Conservation (phyloP, 2,888 invertebrate genomes). For the Morpho helenor region DNA sequence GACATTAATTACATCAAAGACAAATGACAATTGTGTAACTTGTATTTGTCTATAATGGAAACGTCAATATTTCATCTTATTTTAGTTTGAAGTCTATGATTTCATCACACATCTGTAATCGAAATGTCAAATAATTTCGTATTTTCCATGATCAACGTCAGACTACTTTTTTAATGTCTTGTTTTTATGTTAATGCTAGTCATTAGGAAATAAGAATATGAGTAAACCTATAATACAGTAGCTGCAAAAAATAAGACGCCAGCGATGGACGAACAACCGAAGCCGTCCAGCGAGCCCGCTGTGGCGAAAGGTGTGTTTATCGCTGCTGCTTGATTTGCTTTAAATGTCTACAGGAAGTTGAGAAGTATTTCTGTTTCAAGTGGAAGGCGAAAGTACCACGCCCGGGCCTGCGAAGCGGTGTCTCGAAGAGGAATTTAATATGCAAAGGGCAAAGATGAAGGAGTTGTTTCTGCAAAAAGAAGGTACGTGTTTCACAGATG, state of each 20-base stretch:
- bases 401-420: slow-evolving; percentile 59
- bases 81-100: too few species aligned
- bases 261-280: slow-evolving; percentile 34
- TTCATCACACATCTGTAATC: neutral
- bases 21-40: too few species aligned
- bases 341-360: slow-evolving; percentile 45
- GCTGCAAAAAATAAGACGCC: slow-evolving; percentile 14
- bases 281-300: slow-evolving; percentile 57
- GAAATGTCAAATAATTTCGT: slow-evolving; percentile 5
- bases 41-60: too few species aligned
- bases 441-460: slow-evolving; percentile 95
- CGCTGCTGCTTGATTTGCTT: slow-evolving; percentile 28
- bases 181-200: slow-evolving; percentile 11
- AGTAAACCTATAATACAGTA: slow-evolving; percentile 10
- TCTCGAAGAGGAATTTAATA: slow-evolving; percentile 92
- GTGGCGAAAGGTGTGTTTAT: slow-evolving; percentile 61
- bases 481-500: slow-evolving; percentile 76
- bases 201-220: slow-evolving; percentile 21
- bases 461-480: slow-evolving; percentile 96
- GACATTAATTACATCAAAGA: too few species aligned
- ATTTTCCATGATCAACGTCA: slow-evolving; percentile 24
- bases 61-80: too few species aligned
- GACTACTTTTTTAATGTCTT: slow-evolving; percentile 17
- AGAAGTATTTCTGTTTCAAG: slow-evolving; percentile 71
- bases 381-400: slow-evolving; percentile 49